Base-by-base conservation (phyloP, 2,888 invertebrate species). In the Apamea epomidion region DNA sequence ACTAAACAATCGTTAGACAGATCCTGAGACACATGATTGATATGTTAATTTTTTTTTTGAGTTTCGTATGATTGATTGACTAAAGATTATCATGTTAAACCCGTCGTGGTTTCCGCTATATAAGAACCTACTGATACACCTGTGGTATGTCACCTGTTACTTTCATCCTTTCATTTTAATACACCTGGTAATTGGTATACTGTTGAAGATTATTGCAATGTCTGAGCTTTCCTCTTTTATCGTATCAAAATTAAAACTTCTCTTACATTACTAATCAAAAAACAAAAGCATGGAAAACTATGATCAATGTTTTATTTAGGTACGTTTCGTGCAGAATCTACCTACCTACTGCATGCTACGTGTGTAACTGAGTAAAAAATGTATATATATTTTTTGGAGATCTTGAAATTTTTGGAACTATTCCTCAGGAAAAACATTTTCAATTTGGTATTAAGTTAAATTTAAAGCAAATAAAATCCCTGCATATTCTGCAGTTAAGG, bases 11-110 rank as follows among this genome's bases (percentile, higher is more conserved):
- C 67, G 14, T 62, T n/a, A 67, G 69, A 86, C 65, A 67, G 7
- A 76, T 79, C 79, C 73, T 18, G 14, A 78, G 83, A 78, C 69
- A 78, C 4, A 25, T 86, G 84, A 86, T 83, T 86, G 87, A 86
- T 84, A 86, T 62, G 69, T 86, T 86, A 78, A 86, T 84, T 86
- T 83, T 78, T 65, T 78, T 60, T 70, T 51, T 62, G 74, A 86
- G 71, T 68, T 69, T 73, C 69, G 25, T 62, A 72, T 84, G 77
- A 86, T 84, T 74, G 73, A 86, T 86, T 78, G 74, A 78, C 74
- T n/a, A 32, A 78, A 79, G n/a, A 69, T 84, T 85, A 82, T 78
- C 60, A 64, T 73, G 65, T 70, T 37, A 75, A 70, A 75, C 37
- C 45, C 14, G 87, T 48, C 60, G 6, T 51, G 29, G 62, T 80